Percentiles rank a stretch among this genome's conserved stretches.
Conservation (phyloP, 1,140 invertebrate species). For the Eubasilissa regina region DNA sequence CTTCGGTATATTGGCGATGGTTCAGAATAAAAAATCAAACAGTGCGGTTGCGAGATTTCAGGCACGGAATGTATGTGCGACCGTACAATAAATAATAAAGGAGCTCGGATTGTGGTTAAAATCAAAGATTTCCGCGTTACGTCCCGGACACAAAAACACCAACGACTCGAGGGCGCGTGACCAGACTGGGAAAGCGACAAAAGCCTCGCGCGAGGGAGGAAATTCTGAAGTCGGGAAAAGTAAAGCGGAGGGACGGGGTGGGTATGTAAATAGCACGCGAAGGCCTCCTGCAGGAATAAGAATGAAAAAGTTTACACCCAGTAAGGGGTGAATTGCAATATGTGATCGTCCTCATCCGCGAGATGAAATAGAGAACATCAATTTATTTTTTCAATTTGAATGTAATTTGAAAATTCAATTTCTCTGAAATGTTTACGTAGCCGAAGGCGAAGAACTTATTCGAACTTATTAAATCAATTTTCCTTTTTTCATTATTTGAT, state of each 20-base stretch:
- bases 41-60: slow-evolving; percentile 19
- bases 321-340: slow-evolving; percentile 30
- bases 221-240: slow-evolving; percentile 24
- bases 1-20: neutral
- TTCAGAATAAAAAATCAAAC: slow-evolving; percentile 8
- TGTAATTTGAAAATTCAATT: slow-evolving; percentile 1
- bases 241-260: neutral
- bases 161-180: slow-evolving; percentile 48
- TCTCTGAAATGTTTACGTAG: neutral
- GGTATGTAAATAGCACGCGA: slow-evolving; percentile 38
- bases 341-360: neutral
- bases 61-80: slow-evolving; percentile 35
- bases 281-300: slow-evolving; percentile 32
- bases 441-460: neutral
- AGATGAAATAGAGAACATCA: slow-evolving; percentile 26
- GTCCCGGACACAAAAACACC: slow-evolving; percentile 41
- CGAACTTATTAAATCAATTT: neutral
- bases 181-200: slow-evolving; percentile 42
- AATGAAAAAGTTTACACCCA: slow-evolving; percentile 20
- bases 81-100: slow-evolving; percentile 49
- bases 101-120: slow-evolving; percentile 46
- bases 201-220: slow-evolving; percentile 2
- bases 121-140: slow-evolving; percentile 46
- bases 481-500: neutral
- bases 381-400: slow-evolving; percentile 41